Conservation (phyloP, 2,797 vertebrate species). For the Ambastaia sidthimunki region DNA sequence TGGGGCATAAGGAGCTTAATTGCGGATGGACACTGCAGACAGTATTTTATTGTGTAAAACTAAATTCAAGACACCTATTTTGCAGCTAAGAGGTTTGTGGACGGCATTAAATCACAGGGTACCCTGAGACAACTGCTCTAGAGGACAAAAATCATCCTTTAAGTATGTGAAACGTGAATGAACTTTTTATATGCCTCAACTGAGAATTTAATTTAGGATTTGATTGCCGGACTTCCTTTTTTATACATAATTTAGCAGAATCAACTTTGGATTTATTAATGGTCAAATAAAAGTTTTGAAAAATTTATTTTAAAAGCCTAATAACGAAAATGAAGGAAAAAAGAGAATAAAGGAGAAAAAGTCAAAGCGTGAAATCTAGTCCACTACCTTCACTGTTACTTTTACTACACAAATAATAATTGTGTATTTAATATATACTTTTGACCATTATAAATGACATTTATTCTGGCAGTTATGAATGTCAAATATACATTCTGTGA, state of each 20-base stretch:
- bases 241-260: constrained; percentile 34
- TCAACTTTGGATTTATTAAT: constrained; percentile 6
- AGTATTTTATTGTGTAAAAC: constrained; percentile 79
- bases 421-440: background rate
- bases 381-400: background rate
- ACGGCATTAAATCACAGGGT: constrained; percentile 71
- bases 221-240: constrained; percentile 66
- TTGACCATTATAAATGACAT: background rate
- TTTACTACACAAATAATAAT: background rate
- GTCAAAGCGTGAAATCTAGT: background rate
- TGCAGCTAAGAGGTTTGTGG: constrained; percentile 68
- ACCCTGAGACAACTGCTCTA: constrained; percentile 56
- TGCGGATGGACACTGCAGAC: constrained; percentile 70
- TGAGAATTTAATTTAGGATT: constrained; percentile 57
- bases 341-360: background rate
- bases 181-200: constrained; percentile 61
- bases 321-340: background rate
- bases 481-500: background rate
- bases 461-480: background rate
- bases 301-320: background rate
- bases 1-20: constrained; percentile 73
- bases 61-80: constrained; percentile 73
- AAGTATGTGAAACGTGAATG: constrained; percentile 59
- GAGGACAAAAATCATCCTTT: constrained; percentile 72
- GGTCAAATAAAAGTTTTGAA: background rate